Conservation (phyloP, 2,888 invertebrate genomes). For the Synanthedon tipuliformis region DNA sequence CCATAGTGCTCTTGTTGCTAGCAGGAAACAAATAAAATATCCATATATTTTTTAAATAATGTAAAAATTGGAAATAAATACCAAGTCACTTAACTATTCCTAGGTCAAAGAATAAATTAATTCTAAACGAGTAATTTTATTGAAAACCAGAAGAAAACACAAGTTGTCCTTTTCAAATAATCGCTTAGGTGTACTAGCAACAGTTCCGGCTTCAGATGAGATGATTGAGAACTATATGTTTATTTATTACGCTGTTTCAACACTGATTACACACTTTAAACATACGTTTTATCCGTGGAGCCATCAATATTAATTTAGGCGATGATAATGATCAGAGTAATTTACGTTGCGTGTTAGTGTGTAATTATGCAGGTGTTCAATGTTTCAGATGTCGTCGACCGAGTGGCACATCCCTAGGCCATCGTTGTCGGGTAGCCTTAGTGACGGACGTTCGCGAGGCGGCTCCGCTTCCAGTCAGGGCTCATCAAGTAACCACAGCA, state of each 20-base stretch:
- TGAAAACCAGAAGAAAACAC: conserved; percentile 2
- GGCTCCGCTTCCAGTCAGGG: conserved; percentile 76
- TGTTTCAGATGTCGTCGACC: conserved; percentile 47
- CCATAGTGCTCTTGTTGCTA: no score
- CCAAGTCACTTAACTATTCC: background rate
- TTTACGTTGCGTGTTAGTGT: background rate
- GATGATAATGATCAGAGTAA: background rate
- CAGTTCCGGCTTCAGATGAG: conserved; percentile 6
- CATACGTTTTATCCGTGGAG: background rate
- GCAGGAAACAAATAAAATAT: no score
- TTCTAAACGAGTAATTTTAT: background rate
- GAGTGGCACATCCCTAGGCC: conserved; percentile 88
- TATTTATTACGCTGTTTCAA: background rate
- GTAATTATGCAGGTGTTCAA: background rate
- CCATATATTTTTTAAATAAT: no score
- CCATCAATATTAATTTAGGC: background rate
- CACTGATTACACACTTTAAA: background rate
- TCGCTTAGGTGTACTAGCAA: conserved; percentile 27
- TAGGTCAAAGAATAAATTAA: background rate
- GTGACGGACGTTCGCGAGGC: conserved; percentile 53
- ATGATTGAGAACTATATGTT: background rate
- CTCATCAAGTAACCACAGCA: conserved; percentile 78
- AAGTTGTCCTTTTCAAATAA: conserved; percentile 26
- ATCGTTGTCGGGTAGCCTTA: conserved; percentile 72
- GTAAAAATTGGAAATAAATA: no score